These are phyloP conservation scores for Cynopterus sphinx DNA, from an alignment of 2,797 vertebrate genomes.

Conservation along the genomic window DNA sequence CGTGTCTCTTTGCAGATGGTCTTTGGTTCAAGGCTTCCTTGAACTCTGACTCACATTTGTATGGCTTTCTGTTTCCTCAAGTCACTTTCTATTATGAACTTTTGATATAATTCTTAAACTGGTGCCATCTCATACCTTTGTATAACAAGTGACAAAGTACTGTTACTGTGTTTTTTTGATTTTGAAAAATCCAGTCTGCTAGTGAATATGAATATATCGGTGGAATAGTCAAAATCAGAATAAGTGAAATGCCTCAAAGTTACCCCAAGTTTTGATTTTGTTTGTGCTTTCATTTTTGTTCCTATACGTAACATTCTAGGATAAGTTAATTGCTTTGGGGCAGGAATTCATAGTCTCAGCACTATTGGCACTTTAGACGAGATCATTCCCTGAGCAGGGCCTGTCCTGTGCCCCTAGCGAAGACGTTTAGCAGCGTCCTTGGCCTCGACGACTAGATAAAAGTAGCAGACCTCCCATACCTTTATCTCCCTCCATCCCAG, in stretches of 20 bases:
- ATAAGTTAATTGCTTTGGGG: background rate
- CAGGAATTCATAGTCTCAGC: background rate
- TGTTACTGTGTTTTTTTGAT: background rate
- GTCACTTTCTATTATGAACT: background rate
- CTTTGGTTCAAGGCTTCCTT: background rate
- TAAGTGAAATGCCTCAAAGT: background rate
- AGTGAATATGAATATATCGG: rapidly evolving
- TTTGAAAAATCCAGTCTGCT: background rate
- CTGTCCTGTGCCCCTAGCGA: background rate
- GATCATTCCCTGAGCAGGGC: background rate
- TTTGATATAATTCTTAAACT: background rate
- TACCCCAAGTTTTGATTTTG: background rate
- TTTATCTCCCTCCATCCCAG: background rate
- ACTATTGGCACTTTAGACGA: background rate
- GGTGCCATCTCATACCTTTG: background rate
- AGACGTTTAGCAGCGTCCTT: background rate
- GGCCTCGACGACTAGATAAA: background rate
- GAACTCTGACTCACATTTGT: background rate
- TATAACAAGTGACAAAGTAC: background rate
- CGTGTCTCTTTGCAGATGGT: too few species aligned
- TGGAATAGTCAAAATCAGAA: background rate
- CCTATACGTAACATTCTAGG: background rate
- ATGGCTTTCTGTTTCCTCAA: background rate
- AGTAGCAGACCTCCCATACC: background rate
- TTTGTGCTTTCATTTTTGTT: background rate